Conservation (phyloP, 2,888 invertebrate genomes). For the Drosophila subquinaria region DNA sequence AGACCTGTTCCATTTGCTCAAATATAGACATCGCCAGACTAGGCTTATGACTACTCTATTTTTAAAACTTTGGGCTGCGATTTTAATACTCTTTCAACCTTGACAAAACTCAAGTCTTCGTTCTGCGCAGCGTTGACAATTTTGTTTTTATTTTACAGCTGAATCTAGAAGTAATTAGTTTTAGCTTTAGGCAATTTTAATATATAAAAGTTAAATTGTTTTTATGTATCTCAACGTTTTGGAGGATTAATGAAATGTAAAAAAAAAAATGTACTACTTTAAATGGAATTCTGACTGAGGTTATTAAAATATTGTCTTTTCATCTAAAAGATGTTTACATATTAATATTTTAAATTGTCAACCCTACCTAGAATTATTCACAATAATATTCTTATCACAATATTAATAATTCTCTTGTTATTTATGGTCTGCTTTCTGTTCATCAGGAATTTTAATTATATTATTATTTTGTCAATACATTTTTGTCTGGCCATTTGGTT, state of each 20-base stretch:
- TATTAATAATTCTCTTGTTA: background rate
- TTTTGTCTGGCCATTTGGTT: background rate
- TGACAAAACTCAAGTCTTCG: slow-evolving; percentile 2
- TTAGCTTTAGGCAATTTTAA: too few species aligned
- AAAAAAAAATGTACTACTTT: too few species aligned
- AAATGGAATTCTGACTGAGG: background rate
- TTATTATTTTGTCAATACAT: slow-evolving; percentile 10
- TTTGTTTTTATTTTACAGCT: background rate
- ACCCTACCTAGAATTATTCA: background rate
- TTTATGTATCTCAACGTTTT: too few species aligned
- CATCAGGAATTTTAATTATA: slow-evolving; percentile 44
- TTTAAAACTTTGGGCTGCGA: background rate
- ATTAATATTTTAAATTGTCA: background rate
- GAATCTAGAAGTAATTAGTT: too few species aligned
- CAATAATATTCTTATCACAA: slow-evolving; percentile 2
- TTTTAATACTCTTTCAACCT: slow-evolving; percentile 5
- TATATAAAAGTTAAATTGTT: too few species aligned
- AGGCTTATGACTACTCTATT: slow-evolving; percentile 17
- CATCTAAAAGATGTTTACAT: background rate
- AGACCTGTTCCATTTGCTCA: slow-evolving; percentile 28
- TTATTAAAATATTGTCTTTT: background rate
- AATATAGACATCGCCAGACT: slow-evolving; percentile 17
- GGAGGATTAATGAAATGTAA: too few species aligned
- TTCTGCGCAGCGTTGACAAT: background rate
- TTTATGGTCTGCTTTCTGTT: background rate